Base-by-base conservation (phyloP, 1,140 invertebrate species). In the Episyrphus balteatus region DNA sequence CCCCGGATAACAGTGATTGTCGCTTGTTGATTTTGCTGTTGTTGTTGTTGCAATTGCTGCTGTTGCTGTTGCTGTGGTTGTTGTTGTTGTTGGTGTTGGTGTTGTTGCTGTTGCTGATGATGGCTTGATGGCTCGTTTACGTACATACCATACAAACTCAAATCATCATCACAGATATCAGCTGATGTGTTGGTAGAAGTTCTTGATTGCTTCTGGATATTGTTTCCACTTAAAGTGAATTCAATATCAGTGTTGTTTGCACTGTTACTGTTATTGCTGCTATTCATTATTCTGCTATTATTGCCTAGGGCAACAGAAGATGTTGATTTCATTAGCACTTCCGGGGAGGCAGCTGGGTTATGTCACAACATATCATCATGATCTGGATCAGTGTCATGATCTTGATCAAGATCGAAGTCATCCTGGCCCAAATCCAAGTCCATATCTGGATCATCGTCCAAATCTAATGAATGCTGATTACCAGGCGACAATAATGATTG, bases 351-450 rank as follows among this genome's bases (percentile, higher is more conserved):
- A 26, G 21, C 19, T 26, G 36, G 21, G 38, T 47, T 17, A 14
- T 47, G 45, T 47, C 45, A 47, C 45, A 47, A 47, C 38, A 47
- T 47, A 7, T 47, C 45, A 14, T 47, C 37, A 33, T 47, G 21
- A 19, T 32, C 37, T 12, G 36, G n/a, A 19, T 47, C 38, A 18
- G 21, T 12, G 38, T 41, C 37, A 14, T 47, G 37, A 26, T 47
- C 45, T 6, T 30, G 19, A n/a, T 40, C 45, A 10, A 47, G 45
- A n/a, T 47, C 45, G 17, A 47, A 47, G 32, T 47, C 45, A 33
- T 47, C 45, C 31, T 40, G 37, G 13, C 37, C 30, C 11, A 47
- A 17, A n/a, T 47, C 38, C 6, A 47, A 33, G 21, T 47, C 45
- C 19, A 47, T 40, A 19, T 47, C 37, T 11, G 37, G 21, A 32